Base-by-base conservation (phyloP, 2,888 invertebrate species). In the Meteorus colon region DNA sequence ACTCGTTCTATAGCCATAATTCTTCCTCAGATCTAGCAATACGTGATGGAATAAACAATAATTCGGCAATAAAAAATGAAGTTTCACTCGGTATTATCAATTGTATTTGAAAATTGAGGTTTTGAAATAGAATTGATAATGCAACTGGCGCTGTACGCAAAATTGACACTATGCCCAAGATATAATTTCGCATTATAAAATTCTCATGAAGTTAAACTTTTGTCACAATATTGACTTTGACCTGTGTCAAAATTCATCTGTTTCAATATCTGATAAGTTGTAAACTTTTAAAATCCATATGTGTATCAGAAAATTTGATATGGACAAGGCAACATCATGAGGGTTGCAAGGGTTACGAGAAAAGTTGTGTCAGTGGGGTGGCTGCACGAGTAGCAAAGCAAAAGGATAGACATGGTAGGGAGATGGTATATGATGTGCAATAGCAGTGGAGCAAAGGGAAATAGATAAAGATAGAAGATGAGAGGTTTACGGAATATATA, bases 301-400 rank as follows among this genome's bases (percentile, higher is more conserved):
- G 19, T 68, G 41, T 37, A 63, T 69, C 29, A 16, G 81, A 84
- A 84, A 85, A 86, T 83, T 79, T 80, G 82, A 86, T 86, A 82
- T 79, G 82, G 76, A 77, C 75, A 80, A 78, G 69, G 62, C 55
- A 55, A 24, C 24, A 24, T 4, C 19, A 24, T 2, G 77, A 70
- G 69, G 76, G 78, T 63, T 8, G 48, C 37, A 24, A 72, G 66
- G n/a, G 67, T 45, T 41, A 41, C 45, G 24, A 19, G 75, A 72
- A 72, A 73, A 31, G 74, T 66, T 65, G 55, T 31, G 41, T 74
- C 63, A 69, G 73, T 45, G 48, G 63, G 66, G 29, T 65, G 70
- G 8, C 24, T 19, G 55, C 24, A 55, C 6, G 8, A 55, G 24
- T 55, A 55, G 59, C 65, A 27, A 34, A 66, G 65, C 59, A 51